These are phyloP conservation scores for Margaritifera margaritifera DNA, from an alignment of 2,888 invertebrate species.

Conservation along the genomic window DNA sequence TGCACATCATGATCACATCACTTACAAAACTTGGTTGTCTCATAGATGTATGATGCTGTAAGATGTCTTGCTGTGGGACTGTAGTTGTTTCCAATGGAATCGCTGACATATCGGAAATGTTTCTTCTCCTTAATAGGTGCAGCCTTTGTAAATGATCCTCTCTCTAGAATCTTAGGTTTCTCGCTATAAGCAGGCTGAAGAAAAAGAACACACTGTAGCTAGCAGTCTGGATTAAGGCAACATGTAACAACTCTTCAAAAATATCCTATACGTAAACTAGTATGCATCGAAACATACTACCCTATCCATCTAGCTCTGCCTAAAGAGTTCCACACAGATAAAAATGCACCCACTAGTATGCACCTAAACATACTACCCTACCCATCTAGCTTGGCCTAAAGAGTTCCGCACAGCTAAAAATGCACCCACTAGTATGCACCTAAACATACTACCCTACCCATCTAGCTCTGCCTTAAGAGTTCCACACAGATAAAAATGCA, in stretches of 20 bases:
- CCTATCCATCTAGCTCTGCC: no score
- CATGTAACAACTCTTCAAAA: background rate
- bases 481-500: no score
- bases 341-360: no score
- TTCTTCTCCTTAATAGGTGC: slow-evolving; percentile 69
- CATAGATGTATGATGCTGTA: slow-evolving; percentile 67
- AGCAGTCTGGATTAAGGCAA: background rate
- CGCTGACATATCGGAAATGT: slow-evolving; percentile 65
- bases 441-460: no score
- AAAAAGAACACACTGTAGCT: background rate
- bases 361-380: no score
- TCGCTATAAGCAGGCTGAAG: slow-evolving; percentile 67
- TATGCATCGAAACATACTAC: no score
- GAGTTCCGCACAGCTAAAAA: no score
- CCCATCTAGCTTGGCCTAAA: no score
- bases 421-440: no score
- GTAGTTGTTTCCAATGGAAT: slow-evolving; percentile 72
- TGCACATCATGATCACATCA: background rate
- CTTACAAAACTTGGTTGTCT: slow-evolving; percentile 62
- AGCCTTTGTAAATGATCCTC: slow-evolving; percentile 69
- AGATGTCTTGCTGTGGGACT: slow-evolving; percentile 66
- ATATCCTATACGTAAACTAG: no score
- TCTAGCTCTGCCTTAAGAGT: no score
- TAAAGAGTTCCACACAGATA: no score
- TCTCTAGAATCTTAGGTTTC: slow-evolving; percentile 65